These are phyloP conservation scores for Petrocephalus sullivani DNA, from an alignment of 2,797 vertebrate species.

Conservation along the genomic window DNA sequence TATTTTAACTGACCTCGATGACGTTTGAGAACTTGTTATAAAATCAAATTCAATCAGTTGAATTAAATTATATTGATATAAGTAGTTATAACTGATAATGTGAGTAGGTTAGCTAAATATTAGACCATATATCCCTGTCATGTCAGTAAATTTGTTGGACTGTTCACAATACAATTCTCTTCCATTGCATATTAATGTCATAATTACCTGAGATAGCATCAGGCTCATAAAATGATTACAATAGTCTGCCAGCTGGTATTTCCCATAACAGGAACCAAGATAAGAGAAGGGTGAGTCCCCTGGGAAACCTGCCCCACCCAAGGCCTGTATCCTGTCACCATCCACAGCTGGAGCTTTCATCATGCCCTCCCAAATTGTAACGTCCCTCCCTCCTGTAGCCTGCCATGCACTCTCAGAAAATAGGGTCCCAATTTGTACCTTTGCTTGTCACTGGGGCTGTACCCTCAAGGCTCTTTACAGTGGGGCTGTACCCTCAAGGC, in stretches of 20 bases:
- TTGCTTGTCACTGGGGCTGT: too few relatives aligned
- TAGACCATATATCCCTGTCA: neutral
- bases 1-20: neutral
- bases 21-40: neutral
- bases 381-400: neutral
- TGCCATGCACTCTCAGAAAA: neutral
- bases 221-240: slow-evolving; percentile 3
- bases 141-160: neutral
- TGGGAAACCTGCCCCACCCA: neutral
- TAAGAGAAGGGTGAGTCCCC: neutral
- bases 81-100: neutral
- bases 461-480: too few relatives aligned
- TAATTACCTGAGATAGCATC: neutral
- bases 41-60: neutral
- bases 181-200: neutral
- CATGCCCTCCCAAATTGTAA: neutral
- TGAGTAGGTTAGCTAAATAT: neutral
- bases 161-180: neutral
- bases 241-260: neutral
- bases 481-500: too few relatives aligned
- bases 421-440: too few relatives aligned
- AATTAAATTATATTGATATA: neutral
- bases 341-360: neutral
- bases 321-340: neutral
- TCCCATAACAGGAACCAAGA: neutral